A percentile compares a stretch with the other conserved stretches of the same genome.
These are phyloP conservation scores for Chaetophractus vellerosus DNA, from an alignment of 2,797 vertebrate genomes.

Conservation along the genomic window DNA sequence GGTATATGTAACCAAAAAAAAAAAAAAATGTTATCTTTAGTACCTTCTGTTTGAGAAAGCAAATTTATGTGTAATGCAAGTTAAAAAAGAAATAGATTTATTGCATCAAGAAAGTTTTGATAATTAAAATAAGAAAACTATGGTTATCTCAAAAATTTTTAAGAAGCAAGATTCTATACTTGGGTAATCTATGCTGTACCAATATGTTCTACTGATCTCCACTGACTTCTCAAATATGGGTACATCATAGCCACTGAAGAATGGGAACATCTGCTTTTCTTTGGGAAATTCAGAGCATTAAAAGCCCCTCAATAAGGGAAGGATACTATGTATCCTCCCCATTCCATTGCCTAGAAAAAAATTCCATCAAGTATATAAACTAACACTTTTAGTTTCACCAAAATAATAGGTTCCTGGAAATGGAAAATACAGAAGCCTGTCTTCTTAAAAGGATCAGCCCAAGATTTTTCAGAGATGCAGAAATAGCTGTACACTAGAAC, in stretches of 20 bases:
- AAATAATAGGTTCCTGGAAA: slow-evolving; percentile 3
- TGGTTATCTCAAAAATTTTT: background rate
- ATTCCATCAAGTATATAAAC: background rate
- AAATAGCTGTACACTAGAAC: background rate
- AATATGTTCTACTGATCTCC: background rate
- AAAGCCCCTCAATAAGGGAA: background rate
- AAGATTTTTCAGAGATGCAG: background rate
- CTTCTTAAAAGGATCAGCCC: background rate
- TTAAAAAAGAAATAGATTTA: background rate
- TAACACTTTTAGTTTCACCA: slow-evolving; percentile 9
- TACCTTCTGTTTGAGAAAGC: slow-evolving; percentile 49
- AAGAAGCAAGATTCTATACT: background rate
- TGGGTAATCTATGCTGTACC: background rate
- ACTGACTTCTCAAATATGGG: background rate
- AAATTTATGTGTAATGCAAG: background rate
- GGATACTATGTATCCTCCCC: background rate
- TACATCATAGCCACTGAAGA: background rate
- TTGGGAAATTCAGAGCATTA: background rate
- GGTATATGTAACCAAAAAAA: too few species aligned
- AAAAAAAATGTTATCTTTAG: slow-evolving; percentile 30
- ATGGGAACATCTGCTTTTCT: slow-evolving; percentile 26
- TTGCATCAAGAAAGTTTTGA: slow-evolving; percentile 15
- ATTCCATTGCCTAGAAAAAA: background rate
- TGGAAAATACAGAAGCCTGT: background rate
- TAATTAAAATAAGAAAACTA: slow-evolving; percentile 56